These are phyloP conservation scores for Platycercus adscitus DNA, from an alignment of 2,113 vertebrate species.

Conservation along the genomic window DNA sequence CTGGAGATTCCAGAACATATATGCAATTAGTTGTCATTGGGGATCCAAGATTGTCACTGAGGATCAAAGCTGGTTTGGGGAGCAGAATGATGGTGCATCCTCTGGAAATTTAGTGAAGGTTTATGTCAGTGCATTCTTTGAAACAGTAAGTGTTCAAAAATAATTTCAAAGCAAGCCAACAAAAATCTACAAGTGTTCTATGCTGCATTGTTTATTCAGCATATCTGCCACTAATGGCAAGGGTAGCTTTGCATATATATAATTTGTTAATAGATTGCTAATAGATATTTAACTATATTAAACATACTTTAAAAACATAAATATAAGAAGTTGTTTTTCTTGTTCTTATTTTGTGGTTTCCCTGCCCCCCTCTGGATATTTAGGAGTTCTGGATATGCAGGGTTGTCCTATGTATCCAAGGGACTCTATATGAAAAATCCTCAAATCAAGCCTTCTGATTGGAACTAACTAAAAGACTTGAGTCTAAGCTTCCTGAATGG, in stretches of 20 bases:
- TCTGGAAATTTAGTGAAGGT: neutral
- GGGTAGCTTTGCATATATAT: neutral
- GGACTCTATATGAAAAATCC: neutral
- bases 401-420: neutral
- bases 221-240: neutral
- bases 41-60: neutral
- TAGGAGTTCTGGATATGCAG: neutral
- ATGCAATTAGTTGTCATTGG: neutral
- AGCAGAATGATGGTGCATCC: neutral
- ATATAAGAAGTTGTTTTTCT: neutral
- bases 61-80: neutral
- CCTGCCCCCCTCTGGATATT: neutral
- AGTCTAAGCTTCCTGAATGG: neutral
- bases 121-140: neutral
- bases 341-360: neutral
- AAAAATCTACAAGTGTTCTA: neutral
- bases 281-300: neutral
- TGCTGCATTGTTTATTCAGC: neutral
- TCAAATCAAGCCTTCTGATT: neutral
- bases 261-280: neutral
- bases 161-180: neutral
- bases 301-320: neutral
- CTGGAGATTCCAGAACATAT: neutral
- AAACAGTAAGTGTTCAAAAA: neutral
- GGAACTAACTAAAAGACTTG: neutral